Conservation (phyloP, 2,797 vertebrate genomes). For the Staurois parvus region DNA sequence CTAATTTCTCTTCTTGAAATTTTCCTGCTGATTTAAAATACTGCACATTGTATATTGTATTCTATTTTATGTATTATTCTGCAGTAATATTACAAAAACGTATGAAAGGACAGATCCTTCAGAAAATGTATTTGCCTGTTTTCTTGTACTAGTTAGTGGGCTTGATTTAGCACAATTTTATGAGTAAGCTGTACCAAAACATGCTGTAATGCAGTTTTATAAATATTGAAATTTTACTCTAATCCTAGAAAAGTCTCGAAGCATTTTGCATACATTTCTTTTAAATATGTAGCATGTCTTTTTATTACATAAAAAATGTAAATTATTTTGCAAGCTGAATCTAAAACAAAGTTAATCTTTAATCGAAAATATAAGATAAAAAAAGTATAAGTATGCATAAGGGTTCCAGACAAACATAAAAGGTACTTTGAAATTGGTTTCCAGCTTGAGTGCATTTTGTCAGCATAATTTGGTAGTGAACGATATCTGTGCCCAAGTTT, state of each 20-base stretch:
- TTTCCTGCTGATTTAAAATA: not conserved
- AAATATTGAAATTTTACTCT: not conserved
- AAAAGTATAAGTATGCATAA: too few relatives aligned
- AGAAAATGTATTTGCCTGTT: conserved; percentile 3
- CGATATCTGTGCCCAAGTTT: too few relatives aligned
- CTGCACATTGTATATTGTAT: not conserved
- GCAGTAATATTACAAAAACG: conserved; percentile 1
- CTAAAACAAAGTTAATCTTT: too few relatives aligned
- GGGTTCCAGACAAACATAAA: too few relatives aligned
- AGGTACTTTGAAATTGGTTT: too few relatives aligned
- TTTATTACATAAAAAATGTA: conserved; percentile 2
- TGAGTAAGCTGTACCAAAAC: not conserved
- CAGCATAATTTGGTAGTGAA: too few relatives aligned
- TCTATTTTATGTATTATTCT: not conserved
- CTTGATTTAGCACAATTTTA: conserved; percentile 21
- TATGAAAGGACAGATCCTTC: not conserved
- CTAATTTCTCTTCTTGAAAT: not conserved
- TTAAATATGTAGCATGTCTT: not conserved
- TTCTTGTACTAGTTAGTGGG: conserved; percentile 15
- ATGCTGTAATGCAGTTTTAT: conserved; percentile 8
- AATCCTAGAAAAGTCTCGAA: not conserved
- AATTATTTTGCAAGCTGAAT: too few relatives aligned
- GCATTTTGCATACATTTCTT: not conserved
- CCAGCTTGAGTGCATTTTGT: too few relatives aligned
- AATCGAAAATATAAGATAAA: too few relatives aligned